Evolutionary conservation across 2,888 invertebrate species (phyloP).

Genomic region (Bedellia somnulentella): DNA sequence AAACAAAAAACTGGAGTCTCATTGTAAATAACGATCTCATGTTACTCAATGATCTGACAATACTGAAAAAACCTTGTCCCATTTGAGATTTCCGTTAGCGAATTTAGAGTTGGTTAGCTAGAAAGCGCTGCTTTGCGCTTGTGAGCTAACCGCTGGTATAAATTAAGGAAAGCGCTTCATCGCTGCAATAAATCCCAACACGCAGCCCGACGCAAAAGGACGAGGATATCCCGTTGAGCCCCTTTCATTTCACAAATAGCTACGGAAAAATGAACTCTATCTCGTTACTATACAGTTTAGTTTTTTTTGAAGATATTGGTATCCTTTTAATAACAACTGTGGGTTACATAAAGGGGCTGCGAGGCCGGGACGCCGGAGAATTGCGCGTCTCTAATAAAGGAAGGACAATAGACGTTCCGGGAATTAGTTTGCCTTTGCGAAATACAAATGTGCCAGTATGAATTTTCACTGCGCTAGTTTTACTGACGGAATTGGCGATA

Average conservation of each 20-base stretch:
- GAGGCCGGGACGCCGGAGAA: conserved; percentile 40
- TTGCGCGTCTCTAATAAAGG: conserved; percentile 40
- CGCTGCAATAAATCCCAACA: conserved; percentile 23
- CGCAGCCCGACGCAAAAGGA: conserved; percentile 38
- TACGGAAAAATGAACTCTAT: conserved; percentile 16
- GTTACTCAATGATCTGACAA: conserved; percentile 13
- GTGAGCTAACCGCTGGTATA: conserved; percentile 6
- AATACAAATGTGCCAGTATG: conserved; percentile 25
- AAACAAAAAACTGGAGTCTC: conserved; percentile 16
- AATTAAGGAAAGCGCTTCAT: conserved; percentile 26
- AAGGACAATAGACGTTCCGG: conserved; percentile 48
- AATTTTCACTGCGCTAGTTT: not conserved
- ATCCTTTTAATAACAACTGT: conserved; percentile 27
- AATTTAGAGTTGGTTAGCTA: conserved; percentile 11
- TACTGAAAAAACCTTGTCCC: conserved; percentile 2
- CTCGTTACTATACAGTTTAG: conserved; percentile 2
- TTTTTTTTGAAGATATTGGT: conserved; percentile 9
- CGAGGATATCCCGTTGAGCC: conserved; percentile 37
- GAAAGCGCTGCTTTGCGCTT: conserved; percentile 22
- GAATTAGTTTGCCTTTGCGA: conserved; percentile 40
- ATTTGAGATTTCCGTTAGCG: not conserved
- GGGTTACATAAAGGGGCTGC: conserved; percentile 55
- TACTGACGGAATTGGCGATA: too few relatives aligned
- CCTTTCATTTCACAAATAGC: conserved; percentile 10
- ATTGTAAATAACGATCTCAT: conserved; percentile 35